Conservation (phyloP, 2,113 vertebrate species). For the Gallinago paraguaiae region DNA sequence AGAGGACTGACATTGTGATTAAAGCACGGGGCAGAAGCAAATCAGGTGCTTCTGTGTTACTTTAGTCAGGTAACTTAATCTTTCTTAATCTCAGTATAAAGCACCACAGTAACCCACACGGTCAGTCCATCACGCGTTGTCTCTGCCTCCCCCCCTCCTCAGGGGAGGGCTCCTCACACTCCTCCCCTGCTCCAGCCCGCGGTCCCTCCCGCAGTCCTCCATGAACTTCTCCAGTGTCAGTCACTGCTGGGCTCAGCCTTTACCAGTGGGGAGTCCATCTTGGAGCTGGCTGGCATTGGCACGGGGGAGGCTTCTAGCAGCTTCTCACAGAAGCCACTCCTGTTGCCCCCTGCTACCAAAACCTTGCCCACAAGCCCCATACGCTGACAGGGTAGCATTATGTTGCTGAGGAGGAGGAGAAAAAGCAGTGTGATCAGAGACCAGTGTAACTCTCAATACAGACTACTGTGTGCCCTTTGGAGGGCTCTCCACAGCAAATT, state of each 20-base stretch:
- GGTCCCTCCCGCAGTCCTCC: neutral
- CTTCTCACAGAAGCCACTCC: neutral
- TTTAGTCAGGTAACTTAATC: neutral
- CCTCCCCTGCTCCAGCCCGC: neutral
- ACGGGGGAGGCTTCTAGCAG: neutral
- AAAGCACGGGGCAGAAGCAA: neutral
- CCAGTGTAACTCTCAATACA: accelerated
- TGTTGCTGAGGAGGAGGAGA: neutral
- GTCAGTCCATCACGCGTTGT: neutral
- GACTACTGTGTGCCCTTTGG: neutral
- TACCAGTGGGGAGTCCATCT: accelerated
- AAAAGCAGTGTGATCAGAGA: neutral
- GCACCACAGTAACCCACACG: neutral
- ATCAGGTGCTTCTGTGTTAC: neutral
- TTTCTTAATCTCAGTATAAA: neutral
- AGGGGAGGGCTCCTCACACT: neutral
- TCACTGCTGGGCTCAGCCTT: neutral
- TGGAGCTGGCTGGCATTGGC: too few species aligned
- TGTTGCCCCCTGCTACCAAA: neutral
- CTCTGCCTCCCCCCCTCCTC: neutral
- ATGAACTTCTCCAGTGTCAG: neutral
- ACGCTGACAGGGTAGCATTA: too few species aligned
- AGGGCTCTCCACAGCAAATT: neutral
- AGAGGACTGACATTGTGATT: neutral
- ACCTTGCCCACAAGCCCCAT: neutral